phyloP scores from a whole-genome alignment of 2,888 invertebrate species.

The Rambutsinella grinnellia region DNA sequence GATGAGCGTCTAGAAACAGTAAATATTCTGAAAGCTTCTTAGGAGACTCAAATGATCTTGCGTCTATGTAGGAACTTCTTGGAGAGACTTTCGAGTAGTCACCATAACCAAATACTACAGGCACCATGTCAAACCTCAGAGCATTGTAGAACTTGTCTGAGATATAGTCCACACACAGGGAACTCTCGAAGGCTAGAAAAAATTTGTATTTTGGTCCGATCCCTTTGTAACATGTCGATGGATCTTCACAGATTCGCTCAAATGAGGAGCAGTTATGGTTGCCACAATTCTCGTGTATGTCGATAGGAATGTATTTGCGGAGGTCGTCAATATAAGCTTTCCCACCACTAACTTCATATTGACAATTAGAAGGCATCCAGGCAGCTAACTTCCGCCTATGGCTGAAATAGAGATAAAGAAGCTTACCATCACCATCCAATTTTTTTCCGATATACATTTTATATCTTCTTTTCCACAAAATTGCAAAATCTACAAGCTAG shows the following conservation, averaged over 20 bases:
- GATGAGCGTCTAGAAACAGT: conserved; percentile 61
- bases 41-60: conserved; percentile 66
- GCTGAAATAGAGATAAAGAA: conserved; percentile 20
- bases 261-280: conserved; percentile 48
- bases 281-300: conserved; percentile 66
- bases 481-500: background rate
- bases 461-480: background rate
- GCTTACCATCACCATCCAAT: conserved; percentile 18
- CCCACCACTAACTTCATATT: conserved; percentile 52
- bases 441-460: conserved; percentile 8
- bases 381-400: conserved; percentile 61
- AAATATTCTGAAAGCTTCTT: conserved; percentile 67
- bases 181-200: conserved; percentile 67
- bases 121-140: conserved; percentile 57
- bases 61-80: conserved; percentile 67
- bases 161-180: conserved; percentile 66
- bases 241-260: conserved; percentile 51
- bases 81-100: conserved; percentile 67
- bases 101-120: conserved; percentile 67
- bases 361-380: conserved; percentile 67
- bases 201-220: conserved; percentile 66
- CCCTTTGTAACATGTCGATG: conserved; percentile 52
- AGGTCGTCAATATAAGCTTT: conserved; percentile 61
- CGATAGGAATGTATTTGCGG: conserved; percentile 59
- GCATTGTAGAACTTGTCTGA: conserved; percentile 66